A percentile compares a stretch with the other conserved stretches of the same genome.
Evolutionary conservation across 1,140 invertebrate genomes (phyloP).

Genomic region (Heterodera schachtii): DNA sequence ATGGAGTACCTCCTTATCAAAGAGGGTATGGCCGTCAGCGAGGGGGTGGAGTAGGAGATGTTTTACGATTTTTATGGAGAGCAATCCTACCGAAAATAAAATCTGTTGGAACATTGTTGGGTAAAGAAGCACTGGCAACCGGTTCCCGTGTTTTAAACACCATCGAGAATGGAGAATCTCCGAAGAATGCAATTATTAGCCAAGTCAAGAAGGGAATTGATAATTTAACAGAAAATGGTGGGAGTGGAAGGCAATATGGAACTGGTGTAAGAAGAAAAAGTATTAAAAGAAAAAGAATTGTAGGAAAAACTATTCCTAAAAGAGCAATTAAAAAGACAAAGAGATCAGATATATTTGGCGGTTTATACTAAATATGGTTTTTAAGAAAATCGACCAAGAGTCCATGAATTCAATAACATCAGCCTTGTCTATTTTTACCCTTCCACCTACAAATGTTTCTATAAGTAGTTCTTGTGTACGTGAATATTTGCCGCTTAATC

Average conservation of each 20-base stretch:
- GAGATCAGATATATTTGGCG: too few species aligned
- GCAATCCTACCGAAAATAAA: not conserved
- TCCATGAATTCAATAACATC: too few species aligned
- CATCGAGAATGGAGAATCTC: not conserved
- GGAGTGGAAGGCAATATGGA: conserved; percentile 1
- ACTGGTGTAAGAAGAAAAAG: too few species aligned
- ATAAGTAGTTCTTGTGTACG: not conserved
- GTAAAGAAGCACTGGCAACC: not conserved
- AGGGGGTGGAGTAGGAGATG: conserved; percentile 17
- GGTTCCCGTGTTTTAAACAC: not conserved
- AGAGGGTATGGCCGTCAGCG: conserved; percentile 1
- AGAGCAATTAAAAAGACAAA: too few species aligned
- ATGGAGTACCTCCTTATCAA: conserved; percentile 1
- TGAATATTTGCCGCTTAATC: not conserved
- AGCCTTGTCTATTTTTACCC: too few species aligned
- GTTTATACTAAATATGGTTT: too few species aligned
- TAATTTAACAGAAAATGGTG: not conserved
- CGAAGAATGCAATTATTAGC: not conserved
- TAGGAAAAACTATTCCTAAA: too few species aligned
- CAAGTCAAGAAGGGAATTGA: not conserved
- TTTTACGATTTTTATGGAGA: not conserved
- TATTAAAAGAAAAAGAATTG: too few species aligned
- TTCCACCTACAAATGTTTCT: conserved; percentile 14
- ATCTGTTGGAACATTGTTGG: not conserved
- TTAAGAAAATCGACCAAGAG: too few species aligned